phyloP scores from a whole-genome alignment of 2,797 vertebrate species.

The Fistularia tabacaria region DNA sequence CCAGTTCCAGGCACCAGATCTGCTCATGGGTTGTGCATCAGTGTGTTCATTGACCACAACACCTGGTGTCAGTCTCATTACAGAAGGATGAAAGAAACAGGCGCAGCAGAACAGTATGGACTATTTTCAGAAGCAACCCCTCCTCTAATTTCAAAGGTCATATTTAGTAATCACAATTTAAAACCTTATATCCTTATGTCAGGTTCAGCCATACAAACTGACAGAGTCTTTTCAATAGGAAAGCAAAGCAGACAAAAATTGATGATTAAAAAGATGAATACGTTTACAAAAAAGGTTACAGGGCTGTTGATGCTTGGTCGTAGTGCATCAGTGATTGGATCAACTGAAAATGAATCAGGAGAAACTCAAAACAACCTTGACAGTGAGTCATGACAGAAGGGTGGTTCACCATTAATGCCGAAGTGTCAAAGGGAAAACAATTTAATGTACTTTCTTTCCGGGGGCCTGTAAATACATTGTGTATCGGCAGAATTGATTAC shows the following conservation, averaged over 20 bases:
- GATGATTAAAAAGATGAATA: background rate
- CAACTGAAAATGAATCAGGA: too few species aligned
- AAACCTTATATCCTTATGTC: slow-evolving; percentile 67
- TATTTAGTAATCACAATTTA: slow-evolving; percentile 75
- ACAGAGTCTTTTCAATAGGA: too few species aligned
- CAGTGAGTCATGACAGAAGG: too few species aligned
- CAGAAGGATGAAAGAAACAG: slow-evolving; percentile 72
- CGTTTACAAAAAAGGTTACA: too few species aligned
- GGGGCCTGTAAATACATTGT: too few species aligned
- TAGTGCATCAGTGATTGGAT: too few species aligned
- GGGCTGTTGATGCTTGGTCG: too few species aligned
- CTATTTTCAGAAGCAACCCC: slow-evolving; percentile 65
- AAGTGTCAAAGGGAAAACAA: too few species aligned
- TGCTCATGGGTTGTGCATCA: slow-evolving; percentile 65
- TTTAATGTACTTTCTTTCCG: too few species aligned
- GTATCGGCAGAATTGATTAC: too few species aligned
- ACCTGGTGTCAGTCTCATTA: slow-evolving; percentile 74
- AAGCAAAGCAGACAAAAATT: slow-evolving; percentile 14
- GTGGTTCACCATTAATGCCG: too few species aligned
- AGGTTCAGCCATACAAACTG: slow-evolving; percentile 35
- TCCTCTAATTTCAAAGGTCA: slow-evolving; percentile 77
- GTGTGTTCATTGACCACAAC: slow-evolving; percentile 71
- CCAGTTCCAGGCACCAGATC: slow-evolving; percentile 43
- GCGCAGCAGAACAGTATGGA: slow-evolving; percentile 68
- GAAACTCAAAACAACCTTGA: too few species aligned